These are phyloP conservation scores for Ruditapes philippinarum DNA, from an alignment of 1,140 invertebrate species.

Conservation along the genomic window DNA sequence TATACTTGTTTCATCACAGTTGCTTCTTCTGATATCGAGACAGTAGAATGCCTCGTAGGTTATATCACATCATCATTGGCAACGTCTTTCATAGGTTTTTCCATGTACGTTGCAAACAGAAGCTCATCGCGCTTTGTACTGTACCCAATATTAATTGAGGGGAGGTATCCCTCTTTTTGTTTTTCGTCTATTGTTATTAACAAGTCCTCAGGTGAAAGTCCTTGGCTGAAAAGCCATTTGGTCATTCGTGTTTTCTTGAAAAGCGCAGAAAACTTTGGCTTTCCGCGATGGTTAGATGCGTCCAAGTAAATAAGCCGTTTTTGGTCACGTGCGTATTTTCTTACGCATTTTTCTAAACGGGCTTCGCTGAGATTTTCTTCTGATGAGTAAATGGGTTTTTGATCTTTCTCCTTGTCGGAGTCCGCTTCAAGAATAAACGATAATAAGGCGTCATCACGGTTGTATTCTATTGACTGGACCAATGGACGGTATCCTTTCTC, in stretches of 20 bases:
- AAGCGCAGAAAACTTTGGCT: constrained; percentile 79
- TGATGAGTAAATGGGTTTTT: constrained; percentile 73
- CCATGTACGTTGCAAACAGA: constrained; percentile 74
- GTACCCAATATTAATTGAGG: constrained; percentile 74
- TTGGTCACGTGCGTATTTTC: constrained; percentile 65
- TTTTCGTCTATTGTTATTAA: constrained; percentile 65
- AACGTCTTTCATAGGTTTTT: constrained; percentile 45
- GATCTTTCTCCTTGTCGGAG: constrained; percentile 52
- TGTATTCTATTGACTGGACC: constrained; percentile 78
- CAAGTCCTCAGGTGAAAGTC: constrained; percentile 63
- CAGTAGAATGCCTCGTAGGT: too few species aligned
- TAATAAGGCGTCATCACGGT: constrained; percentile 75
- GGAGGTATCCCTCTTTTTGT: constrained; percentile 69
- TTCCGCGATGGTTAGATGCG: constrained; percentile 77
- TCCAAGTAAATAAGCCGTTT: constrained; percentile 79
- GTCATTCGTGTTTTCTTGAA: constrained; percentile 75
- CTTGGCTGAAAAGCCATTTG: constrained; percentile 74
- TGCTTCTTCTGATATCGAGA: background rate
- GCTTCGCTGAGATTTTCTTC: constrained; percentile 74
- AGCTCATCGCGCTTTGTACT: constrained; percentile 66
- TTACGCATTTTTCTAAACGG: constrained; percentile 69
- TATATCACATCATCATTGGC: too few species aligned
- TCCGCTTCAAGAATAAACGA: constrained; percentile 81
- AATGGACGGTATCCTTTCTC: constrained; percentile 80
- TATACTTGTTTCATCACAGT: background rate